phyloP scores from a whole-genome alignment of 2,113 vertebrate species.

The Psilopsiagon aurifrons region DNA sequence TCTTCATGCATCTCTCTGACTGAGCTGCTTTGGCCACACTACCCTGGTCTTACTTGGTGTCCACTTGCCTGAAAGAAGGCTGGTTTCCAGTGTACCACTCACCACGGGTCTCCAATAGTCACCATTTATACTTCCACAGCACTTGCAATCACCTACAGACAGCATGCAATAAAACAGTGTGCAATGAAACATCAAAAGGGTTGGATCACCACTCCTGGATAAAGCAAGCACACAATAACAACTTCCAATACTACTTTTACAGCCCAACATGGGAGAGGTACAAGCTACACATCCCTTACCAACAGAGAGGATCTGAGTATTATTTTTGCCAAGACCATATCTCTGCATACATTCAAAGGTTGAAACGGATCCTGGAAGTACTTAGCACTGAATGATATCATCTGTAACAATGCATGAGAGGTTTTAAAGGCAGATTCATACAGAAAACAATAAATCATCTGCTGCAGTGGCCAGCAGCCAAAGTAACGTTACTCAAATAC shows the following conservation, averaged over 20 bases:
- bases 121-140: not conserved
- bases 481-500: slow-evolving; percentile 5
- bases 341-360: not conserved
- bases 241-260: not conserved
- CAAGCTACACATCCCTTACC: not conserved
- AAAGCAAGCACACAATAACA: not conserved
- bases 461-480: slow-evolving; percentile 8
- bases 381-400: not conserved
- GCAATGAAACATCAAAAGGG: not conserved
- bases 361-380: not conserved
- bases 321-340: not conserved
- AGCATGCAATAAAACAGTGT: rapidly evolving
- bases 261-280: not conserved
- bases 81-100: not conserved
- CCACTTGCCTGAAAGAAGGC: not conserved
- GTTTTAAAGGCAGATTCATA: not conserved
- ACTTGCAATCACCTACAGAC: not conserved
- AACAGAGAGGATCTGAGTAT: not conserved
- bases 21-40: not conserved
- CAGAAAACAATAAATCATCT: slow-evolving; percentile 24
- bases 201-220: rapidly evolving
- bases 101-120: not conserved
- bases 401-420: not conserved
- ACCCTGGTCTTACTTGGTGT: rapidly evolving
- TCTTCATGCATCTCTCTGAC: not conserved